Conservation (phyloP, 2,797 vertebrate species). For the Molossus alvarezi region DNA sequence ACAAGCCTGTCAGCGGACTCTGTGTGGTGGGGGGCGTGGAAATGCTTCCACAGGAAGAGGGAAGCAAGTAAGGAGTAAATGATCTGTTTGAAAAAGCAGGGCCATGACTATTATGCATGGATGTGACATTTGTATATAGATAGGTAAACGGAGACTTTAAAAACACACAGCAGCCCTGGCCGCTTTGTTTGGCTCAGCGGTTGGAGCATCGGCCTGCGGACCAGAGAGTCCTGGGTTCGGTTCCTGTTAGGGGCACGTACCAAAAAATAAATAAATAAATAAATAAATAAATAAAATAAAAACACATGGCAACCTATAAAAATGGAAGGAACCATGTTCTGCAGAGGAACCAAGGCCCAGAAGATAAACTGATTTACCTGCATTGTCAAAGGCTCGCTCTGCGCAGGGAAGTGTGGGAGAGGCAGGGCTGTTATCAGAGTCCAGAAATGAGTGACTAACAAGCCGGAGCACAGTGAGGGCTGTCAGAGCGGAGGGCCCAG, state of each 20-base stretch:
- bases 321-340: no score
- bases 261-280: no score
- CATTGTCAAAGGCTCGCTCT: not conserved
- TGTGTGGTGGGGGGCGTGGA: not conserved
- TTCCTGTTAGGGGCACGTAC: no score
- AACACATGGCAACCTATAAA: not conserved
- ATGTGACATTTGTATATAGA: not conserved
- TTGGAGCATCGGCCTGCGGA: no score
- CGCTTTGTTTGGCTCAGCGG: no score
- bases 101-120: fast-evolving
- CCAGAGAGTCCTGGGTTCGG: no score
- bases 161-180: not conserved
- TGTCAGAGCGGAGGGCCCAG: not conserved
- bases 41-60: not conserved
- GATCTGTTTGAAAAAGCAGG: not conserved
- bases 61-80: not conserved
- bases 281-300: no score
- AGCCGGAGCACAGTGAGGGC: not conserved
- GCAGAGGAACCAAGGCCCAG: not conserved
- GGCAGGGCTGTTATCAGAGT: fast-evolving
- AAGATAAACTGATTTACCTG: not conserved
- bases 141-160: not conserved
- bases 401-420: no score
- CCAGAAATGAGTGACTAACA: not conserved
- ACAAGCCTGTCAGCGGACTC: no score